Conservation (phyloP, 92 coral and sea anemone species). For the Parazoanthus swiftii region DNA sequence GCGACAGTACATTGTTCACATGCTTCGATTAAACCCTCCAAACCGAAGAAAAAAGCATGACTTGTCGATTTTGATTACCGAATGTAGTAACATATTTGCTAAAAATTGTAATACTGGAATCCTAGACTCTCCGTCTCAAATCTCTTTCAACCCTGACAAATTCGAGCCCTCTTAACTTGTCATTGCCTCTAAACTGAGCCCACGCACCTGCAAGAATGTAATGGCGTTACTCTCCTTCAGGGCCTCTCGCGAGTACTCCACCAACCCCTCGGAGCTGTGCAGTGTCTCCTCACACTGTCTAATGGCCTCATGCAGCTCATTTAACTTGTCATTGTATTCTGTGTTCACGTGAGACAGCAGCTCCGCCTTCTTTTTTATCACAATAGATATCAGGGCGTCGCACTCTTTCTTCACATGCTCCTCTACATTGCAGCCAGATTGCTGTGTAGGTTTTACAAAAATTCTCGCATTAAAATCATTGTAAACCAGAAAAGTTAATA, state of each 20-base stretch:
- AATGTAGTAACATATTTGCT: too few species aligned
- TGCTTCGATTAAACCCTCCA: too few species aligned
- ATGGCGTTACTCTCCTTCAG: slow-evolving; percentile 75
- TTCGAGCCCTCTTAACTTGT: background rate
- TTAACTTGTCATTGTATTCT: slow-evolving; percentile 78
- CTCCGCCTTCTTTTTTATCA: slow-evolving; percentile 78
- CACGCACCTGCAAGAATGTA: slow-evolving; percentile 72
- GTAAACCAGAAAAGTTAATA: background rate
- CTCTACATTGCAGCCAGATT: slow-evolving; percentile 86
- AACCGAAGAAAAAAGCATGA: too few species aligned
- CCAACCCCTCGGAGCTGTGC: slow-evolving; percentile 77
- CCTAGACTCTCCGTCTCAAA: too few species aligned
- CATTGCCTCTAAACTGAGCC: background rate
- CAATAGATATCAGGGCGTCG: slow-evolving; percentile 71
- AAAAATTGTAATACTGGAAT: too few species aligned
- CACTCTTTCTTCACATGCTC: slow-evolving; percentile 82
- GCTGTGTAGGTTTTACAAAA: slow-evolving; percentile 37
- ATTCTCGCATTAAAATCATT: background rate
- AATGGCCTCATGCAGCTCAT: slow-evolving; percentile 69
- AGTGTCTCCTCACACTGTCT: slow-evolving; percentile 68
- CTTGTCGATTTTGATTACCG: too few species aligned
- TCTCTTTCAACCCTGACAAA: background rate
- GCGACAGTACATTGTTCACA: too few species aligned
- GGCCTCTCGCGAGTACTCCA: slow-evolving; percentile 85
- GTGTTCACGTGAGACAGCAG: slow-evolving; percentile 65